Base-by-base conservation (phyloP, 2,888 invertebrate species). In the Linnaemya tessellans region DNA sequence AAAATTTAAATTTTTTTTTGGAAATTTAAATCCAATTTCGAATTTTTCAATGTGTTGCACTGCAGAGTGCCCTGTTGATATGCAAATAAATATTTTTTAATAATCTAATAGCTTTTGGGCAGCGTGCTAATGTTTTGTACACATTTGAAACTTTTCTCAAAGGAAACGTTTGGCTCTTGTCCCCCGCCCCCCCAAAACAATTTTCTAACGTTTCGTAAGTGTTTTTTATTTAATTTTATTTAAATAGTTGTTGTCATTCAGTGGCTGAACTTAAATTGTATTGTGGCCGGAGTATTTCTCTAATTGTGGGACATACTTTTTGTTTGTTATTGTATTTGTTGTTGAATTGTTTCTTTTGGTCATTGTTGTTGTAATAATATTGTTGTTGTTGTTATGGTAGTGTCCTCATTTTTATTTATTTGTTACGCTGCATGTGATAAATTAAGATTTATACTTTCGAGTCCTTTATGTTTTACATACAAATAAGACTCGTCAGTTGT, bases 391-490 rank as follows among this genome's bases (percentile, higher is more conserved):
- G 49, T 62, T 30, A 30, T 30, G 15, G 51, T 49, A 41, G 49
- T 85, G 70, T 82, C 79, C 85, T 71, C 79, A 80, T 75, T 82
- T 85, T 82, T 85, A 82, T 85, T 82, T 85, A 85, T 85, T 82
- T 85, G 75, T 71, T 71, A 68, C 85, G 58, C 85, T 75, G 82
- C 85, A 82, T 85, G 85, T 80, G 85, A 85, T 82, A 85, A 85
- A 85, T 85, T 85, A 85, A 85, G 85, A 85, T 85, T 85, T 85
- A 85, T 85, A 75, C 60, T 51, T 68, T 73, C 54, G 20, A 80
- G 70, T 70, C 62, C 38, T 70, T 35, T 77, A 35, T 68, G 60
- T 13, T 74, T 54, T 67, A 46, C 30, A 68, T 60, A 25, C n/a
- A 18, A 25, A 41, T 25, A n/a, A 43, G 2, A 43, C 22, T 2